Evolutionary conservation across 2,888 invertebrate genomes (phyloP).

Genomic region (Heliconius sara): DNA sequence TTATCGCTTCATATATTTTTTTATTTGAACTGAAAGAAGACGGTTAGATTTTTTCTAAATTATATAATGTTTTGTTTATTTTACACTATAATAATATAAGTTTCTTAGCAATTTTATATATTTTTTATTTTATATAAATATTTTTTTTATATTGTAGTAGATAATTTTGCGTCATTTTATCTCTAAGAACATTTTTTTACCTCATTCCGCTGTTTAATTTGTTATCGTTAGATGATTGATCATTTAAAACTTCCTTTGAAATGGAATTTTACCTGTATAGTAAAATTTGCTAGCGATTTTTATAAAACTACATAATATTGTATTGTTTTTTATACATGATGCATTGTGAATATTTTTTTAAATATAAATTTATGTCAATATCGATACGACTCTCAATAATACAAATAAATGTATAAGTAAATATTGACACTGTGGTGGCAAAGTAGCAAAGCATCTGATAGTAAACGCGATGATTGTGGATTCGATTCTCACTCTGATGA

Average conservation of each 20-base stretch:
- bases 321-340: not conserved
- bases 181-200: not conserved
- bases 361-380: too few species aligned
- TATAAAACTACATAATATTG: not conserved
- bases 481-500: not conserved
- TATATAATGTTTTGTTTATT: too few species aligned
- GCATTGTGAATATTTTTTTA: not conserved
- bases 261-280: not conserved
- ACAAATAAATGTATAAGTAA: too few species aligned
- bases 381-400: not conserved
- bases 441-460: too few species aligned
- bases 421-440: too few species aligned
- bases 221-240: not conserved
- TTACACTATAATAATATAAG: not conserved
- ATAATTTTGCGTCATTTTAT: not conserved
- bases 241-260: not conserved
- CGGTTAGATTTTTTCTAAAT: too few species aligned
- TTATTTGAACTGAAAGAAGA: too few species aligned
- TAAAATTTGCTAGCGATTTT: constrained; percentile 9
- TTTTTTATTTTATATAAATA: not conserved
- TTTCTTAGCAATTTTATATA: not conserved
- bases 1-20: too few species aligned
- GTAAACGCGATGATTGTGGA: not conserved
- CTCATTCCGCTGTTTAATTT: constrained; percentile 1
- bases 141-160: not conserved